These are phyloP conservation scores for Agrochola litura DNA, from an alignment of 2,888 invertebrate genomes.

Conservation along the genomic window DNA sequence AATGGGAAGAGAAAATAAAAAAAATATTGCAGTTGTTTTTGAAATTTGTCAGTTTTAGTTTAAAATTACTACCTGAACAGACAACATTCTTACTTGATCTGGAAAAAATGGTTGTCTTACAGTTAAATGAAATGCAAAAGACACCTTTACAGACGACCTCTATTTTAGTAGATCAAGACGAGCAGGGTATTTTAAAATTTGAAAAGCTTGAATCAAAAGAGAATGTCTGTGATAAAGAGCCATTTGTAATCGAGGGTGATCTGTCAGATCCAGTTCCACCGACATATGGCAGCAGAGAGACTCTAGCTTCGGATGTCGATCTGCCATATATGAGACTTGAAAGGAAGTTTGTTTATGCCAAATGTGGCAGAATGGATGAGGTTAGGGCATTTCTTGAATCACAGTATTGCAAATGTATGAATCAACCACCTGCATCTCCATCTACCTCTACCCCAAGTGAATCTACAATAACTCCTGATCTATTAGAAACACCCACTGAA, in stretches of 20 bases:
- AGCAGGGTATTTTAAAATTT: conserved; percentile 77
- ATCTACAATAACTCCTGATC: conserved; percentile 11
- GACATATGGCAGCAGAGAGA: conserved; percentile 82
- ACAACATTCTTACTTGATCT: conserved; percentile 84
- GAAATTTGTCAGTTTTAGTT: conserved; percentile 84
- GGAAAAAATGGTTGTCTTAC: conserved; percentile 85
- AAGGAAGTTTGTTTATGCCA: conserved; percentile 83
- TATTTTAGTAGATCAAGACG: conserved; percentile 77
- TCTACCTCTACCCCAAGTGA: conserved; percentile 35
- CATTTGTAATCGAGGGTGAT: conserved; percentile 82
- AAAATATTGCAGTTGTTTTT: conserved; percentile 84
- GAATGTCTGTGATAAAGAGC: conserved; percentile 75
- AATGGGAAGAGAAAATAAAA: conserved; percentile 84
- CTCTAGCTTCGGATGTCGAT: conserved; percentile 79
- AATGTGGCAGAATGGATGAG: conserved; percentile 82
- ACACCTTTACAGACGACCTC: conserved; percentile 69
- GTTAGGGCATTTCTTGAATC: conserved; percentile 79
- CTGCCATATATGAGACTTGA: conserved; percentile 79
- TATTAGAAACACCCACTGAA: conserved; percentile 24
- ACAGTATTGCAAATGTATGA: conserved; percentile 79
- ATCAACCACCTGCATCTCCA: conserved; percentile 38
- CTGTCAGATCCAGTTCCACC: conserved; percentile 74
- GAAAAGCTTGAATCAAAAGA: conserved; percentile 61
- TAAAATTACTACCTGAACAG: conserved; percentile 86
- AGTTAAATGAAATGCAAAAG: conserved; percentile 84